Percentiles rank a stretch among this genome's conserved stretches.
Conservation (phyloP, 2,797 vertebrate species). For the Sebastes iracundus region DNA sequence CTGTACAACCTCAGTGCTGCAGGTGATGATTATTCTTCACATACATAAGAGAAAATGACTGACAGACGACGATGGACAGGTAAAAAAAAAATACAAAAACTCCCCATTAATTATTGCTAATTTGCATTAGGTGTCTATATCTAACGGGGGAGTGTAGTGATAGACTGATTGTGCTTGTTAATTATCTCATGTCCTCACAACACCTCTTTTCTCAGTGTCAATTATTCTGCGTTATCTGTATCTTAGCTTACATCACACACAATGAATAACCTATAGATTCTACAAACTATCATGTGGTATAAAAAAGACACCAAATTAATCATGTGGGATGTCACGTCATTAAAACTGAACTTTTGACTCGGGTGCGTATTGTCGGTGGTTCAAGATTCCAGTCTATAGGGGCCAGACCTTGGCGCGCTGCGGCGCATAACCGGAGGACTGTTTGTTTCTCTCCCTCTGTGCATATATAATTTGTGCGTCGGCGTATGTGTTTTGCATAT, state of each 20-base stretch:
- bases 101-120: constrained; percentile 29
- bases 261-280: neutral
- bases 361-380: neutral
- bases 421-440: constrained; percentile 33
- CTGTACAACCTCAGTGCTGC: neutral
- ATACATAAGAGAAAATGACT: constrained; percentile 33
- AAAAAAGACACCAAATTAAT: neutral
- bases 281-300: neutral
- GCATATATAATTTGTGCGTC: constrained; percentile 61
- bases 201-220: constrained; percentile 4
- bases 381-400: constrained; percentile 14
- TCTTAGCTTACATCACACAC: neutral
- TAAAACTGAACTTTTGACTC: constrained; percentile 4
- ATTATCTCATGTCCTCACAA: constrained; percentile 33
- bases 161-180: constrained; percentile 30
- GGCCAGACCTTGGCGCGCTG: constrained; percentile 28
- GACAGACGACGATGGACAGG: constrained; percentile 31
- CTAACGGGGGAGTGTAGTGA: constrained; percentile 17
- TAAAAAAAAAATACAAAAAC: constrained; percentile 4
- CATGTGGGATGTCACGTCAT: neutral
- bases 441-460: constrained; percentile 49
- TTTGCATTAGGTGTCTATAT: constrained; percentile 48
- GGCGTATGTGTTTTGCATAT: constrained; percentile 60
- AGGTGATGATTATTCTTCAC: constrained; percentile 50
- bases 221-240: neutral